A percentile compares a stretch with the other conserved stretches of the same genome.
Conservation (phyloP, 2,113 vertebrate genomes). For the Mesocricetus auratus region DNA sequence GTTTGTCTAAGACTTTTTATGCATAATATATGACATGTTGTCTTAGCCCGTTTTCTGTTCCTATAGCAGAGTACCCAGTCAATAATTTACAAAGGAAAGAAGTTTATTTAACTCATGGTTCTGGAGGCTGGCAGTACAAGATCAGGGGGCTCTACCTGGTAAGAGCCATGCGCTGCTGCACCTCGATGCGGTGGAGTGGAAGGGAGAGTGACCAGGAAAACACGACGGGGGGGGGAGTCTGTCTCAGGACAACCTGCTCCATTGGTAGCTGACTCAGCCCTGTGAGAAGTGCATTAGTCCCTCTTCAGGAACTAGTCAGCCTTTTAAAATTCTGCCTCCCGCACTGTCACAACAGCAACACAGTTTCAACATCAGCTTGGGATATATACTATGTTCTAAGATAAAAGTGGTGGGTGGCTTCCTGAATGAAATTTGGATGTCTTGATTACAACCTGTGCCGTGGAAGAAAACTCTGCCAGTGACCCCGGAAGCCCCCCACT, state of each 20-base stretch:
- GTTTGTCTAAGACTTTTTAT: neutral
- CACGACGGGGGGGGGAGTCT: too few relatives aligned
- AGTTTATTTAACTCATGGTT: neutral
- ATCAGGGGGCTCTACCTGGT: too few relatives aligned
- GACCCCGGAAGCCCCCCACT: too few relatives aligned
- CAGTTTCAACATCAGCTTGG: neutral
- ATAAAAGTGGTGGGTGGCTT: neutral
- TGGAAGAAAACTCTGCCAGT: neutral
- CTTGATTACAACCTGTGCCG: neutral
- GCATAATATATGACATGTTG: neutral
- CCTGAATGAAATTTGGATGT: neutral
- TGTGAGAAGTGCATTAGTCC: neutral
- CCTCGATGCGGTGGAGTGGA: too few relatives aligned
- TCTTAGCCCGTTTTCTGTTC: neutral
- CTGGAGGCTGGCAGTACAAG: neutral
- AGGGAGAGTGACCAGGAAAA: neutral
- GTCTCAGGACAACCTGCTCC: neutral
- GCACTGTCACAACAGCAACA: neutral
- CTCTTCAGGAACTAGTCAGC: neutral
- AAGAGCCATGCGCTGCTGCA: neutral
- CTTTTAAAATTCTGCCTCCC: neutral
- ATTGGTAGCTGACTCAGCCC: neutral
- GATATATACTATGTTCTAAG: neutral
- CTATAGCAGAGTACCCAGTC: neutral
- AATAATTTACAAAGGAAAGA: neutral